A percentile compares a stretch with the other conserved stretches of the same genome.
Conservation (phyloP, 2,888 invertebrate species). For the Drymonia ruficornis region DNA sequence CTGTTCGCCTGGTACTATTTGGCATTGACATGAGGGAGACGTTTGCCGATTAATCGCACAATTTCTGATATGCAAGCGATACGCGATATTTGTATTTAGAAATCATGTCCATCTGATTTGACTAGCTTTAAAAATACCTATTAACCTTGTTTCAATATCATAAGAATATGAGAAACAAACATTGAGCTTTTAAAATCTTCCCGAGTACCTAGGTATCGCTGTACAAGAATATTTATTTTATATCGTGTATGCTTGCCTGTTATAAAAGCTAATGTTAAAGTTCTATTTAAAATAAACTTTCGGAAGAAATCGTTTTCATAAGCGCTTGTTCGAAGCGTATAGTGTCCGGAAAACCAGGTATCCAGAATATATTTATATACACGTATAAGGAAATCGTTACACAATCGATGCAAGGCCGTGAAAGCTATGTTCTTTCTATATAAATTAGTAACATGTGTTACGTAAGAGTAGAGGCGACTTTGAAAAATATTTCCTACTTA, state of each 20-base stretch:
- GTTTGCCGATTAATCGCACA: constrained; percentile 56
- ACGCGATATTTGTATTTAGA: not conserved
- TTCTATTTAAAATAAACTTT: constrained; percentile 22
- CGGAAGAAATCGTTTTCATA: constrained; percentile 15
- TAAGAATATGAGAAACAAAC: too few relatives aligned
- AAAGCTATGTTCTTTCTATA: constrained; percentile 5
- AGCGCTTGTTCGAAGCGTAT: constrained; percentile 20
- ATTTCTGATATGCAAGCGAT: constrained; percentile 31
- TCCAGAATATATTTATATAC: not conserved
- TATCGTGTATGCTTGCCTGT: constrained; percentile 9
- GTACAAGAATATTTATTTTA: constrained; percentile 6
- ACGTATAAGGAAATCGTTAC: constrained; percentile 5
- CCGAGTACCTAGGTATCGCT: not conserved
- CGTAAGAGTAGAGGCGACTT: not conserved
- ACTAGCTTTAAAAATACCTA: too few relatives aligned
- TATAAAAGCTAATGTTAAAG: constrained; percentile 29
- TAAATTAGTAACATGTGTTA: constrained; percentile 7
- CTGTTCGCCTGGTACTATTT: constrained; percentile 77
- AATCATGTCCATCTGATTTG: too few relatives aligned
- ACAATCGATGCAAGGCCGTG: not conserved
- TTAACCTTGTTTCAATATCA: not conserved
- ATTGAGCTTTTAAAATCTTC: too few relatives aligned
- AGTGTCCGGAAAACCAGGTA: constrained; percentile 17
- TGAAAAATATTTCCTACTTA: constrained; percentile 6
- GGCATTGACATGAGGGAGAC: constrained; percentile 80